These are phyloP conservation scores for Pandion haliaetus DNA, from an alignment of 2,113 vertebrate genomes.

Conservation along the genomic window DNA sequence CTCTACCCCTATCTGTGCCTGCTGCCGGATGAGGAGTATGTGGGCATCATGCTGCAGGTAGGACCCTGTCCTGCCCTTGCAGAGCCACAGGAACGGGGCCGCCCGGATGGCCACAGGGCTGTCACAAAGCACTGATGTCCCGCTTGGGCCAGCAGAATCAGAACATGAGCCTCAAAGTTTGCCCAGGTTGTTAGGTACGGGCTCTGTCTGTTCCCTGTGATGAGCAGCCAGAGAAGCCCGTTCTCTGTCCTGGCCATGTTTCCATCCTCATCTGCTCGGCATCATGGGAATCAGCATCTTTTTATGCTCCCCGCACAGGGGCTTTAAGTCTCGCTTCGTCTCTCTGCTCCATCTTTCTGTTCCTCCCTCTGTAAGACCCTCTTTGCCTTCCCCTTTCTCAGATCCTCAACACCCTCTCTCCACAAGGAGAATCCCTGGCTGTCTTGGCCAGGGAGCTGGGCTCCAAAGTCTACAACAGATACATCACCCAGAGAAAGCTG, in stretches of 20 bases:
- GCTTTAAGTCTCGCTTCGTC: not conserved
- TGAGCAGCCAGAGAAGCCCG: not conserved
- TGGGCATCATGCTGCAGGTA: constrained; percentile 88
- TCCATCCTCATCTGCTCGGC: not conserved
- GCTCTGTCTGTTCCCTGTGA: not conserved
- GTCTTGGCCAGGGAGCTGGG: constrained; percentile 80
- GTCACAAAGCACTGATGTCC: not conserved
- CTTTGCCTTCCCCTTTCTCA: constrained; percentile 51
- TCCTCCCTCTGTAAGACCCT: not conserved
- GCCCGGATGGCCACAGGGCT: rapidly evolving
- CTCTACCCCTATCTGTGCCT: constrained; percentile 88
- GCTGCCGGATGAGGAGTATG: constrained; percentile 81
- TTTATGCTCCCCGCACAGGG: not conserved
- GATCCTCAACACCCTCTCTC: constrained; percentile 77
- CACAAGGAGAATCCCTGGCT: constrained; percentile 83
- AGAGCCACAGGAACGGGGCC: not conserved
- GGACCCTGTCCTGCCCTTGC: not conserved
- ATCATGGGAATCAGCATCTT: not conserved
- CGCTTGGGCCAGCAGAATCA: not conserved
- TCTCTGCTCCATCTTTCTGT: not conserved
- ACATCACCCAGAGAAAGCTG: constrained; percentile 73
- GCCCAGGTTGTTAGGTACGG: not conserved
- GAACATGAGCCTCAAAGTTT: not conserved
- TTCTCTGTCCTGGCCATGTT: not conserved
- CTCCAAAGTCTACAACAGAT: constrained; percentile 74